These are phyloP conservation scores for Synanthedon myopaeformis DNA, from an alignment of 2,888 invertebrate species.

Conservation along the genomic window DNA sequence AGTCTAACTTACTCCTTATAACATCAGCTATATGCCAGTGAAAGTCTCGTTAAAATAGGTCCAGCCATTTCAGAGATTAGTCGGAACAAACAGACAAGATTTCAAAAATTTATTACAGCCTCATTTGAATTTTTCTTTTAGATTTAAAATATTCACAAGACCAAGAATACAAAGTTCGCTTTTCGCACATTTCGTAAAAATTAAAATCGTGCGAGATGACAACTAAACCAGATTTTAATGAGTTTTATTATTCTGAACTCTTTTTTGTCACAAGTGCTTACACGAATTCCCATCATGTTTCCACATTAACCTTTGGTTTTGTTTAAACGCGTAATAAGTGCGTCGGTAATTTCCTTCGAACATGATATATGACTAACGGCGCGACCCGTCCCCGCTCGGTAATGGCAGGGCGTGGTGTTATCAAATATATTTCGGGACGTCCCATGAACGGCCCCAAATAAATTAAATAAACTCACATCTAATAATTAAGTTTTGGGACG, in stretches of 20 bases:
- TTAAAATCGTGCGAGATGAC: too few relatives aligned
- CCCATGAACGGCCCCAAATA: slow-evolving; percentile 35
- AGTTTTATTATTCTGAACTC: too few relatives aligned
- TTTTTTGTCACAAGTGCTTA: too few relatives aligned
- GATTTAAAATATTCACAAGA: too few relatives aligned
- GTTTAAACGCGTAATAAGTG: slow-evolving; percentile 33
- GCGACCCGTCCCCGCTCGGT: slow-evolving; percentile 23
- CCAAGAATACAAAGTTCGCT: too few relatives aligned
- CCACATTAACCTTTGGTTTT: slow-evolving; percentile 27
- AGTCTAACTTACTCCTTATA: too few relatives aligned
- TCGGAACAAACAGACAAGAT: not conserved
- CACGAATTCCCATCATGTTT: not conserved
- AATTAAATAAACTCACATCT: slow-evolving; percentile 43
- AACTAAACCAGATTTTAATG: too few relatives aligned
- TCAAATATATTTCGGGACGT: slow-evolving; percentile 27
- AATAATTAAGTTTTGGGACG: slow-evolving; percentile 38
- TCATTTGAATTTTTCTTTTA: too few relatives aligned
- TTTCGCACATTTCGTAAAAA: too few relatives aligned
- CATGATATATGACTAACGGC: slow-evolving; percentile 13
- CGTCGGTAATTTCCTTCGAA: slow-evolving; percentile 29
- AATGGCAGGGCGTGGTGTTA: slow-evolving; percentile 37
- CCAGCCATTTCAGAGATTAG: not conserved
- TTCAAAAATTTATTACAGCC: too few relatives aligned
- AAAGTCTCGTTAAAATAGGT: not conserved
- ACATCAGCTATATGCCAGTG: not conserved